A percentile compares a stretch with the other conserved stretches of the same genome.
Evolutionary conservation across 2,797 vertebrate species (phyloP).

Genomic region (Acrocephalus scirpaceus): DNA sequence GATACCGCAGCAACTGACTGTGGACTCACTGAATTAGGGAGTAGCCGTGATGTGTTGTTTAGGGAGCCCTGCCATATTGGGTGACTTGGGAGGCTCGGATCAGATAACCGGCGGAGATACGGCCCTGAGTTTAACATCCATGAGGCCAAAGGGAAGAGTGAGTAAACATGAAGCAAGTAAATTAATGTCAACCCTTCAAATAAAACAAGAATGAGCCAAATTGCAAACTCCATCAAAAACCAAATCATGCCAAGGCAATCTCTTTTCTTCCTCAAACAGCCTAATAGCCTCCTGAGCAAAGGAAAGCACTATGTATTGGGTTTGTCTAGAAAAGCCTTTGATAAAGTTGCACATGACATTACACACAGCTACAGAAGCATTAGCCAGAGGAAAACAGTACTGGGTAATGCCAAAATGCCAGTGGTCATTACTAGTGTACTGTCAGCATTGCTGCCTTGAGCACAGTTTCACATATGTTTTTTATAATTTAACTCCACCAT

Average conservation of each 20-base stretch:
- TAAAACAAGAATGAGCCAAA: not conserved
- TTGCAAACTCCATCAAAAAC: not conserved
- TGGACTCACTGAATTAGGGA: not conserved
- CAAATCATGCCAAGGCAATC: not conserved
- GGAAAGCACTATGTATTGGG: accelerated
- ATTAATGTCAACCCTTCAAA: not conserved
- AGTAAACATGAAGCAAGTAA: not conserved
- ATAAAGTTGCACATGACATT: not conserved
- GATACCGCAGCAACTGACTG: accelerated
- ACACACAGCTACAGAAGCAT: not conserved
- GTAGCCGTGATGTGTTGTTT: not conserved
- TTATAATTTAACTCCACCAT: not conserved
- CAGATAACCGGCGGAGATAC: not conserved
- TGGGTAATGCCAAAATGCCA: not conserved
- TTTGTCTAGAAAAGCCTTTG: not conserved
- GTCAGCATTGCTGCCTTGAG: not conserved
- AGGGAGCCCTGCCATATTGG: not conserved
- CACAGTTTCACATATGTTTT: not conserved
- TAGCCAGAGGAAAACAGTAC: not conserved
- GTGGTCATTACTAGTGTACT: not conserved
- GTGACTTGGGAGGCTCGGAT: not conserved
- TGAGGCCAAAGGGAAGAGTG: not conserved
- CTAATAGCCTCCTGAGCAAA: not conserved
- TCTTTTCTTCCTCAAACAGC: not conserved
- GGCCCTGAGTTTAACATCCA: accelerated